Evolutionary conservation across 1,140 invertebrate genomes (phyloP), one percentile per base, ranked within the genome.

Genomic region (Anagrus nilaparvatae): DNA sequence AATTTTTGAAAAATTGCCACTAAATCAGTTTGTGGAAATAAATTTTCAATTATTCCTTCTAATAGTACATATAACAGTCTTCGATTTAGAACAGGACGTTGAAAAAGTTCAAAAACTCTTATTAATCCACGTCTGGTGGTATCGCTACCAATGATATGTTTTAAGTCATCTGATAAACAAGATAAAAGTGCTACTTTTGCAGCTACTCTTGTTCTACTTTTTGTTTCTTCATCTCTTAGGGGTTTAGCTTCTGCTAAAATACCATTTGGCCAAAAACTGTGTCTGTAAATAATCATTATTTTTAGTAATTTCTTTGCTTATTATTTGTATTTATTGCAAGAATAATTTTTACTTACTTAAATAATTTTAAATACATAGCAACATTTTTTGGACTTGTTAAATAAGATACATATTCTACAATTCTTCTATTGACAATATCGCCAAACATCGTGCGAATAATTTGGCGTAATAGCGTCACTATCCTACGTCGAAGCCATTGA

Each of bases 61-160:
- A 95, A 63, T 8, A 95, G 63, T n/a, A 96, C 87, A 53, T 88
- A 87, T 13, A 89, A 60, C 35, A 96, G 71, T 54, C 93, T 74
- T 52, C 79, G 77, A 65, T 97, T 97, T 18, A 96, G 74, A 41
- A 81, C 76, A 51, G 81, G 78, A 46, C 83, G 76, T 71, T 96
- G 91, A 52, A 93, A 82, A 48, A 94, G 71, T 54, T 91, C 83
- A 58, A 93, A 95, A 4, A 94, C 79, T 23, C 81, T 81, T n/a
- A 88, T 64, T 1, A 95, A 69, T n/a, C 92, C 92, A 41, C 80
- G 75, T 20, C 86, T 69, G 6, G 88, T 87, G 5, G 90, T 91
- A 54, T 94, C 87, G 47, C 82, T 86, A 2, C 93, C 92, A 46
- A 96, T 83, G 49, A 96, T 82, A 60, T 89, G 86, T 56, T 87